Base-by-base conservation (phyloP, 2,797 vertebrate species). In the Muscicapa comitata region DNA sequence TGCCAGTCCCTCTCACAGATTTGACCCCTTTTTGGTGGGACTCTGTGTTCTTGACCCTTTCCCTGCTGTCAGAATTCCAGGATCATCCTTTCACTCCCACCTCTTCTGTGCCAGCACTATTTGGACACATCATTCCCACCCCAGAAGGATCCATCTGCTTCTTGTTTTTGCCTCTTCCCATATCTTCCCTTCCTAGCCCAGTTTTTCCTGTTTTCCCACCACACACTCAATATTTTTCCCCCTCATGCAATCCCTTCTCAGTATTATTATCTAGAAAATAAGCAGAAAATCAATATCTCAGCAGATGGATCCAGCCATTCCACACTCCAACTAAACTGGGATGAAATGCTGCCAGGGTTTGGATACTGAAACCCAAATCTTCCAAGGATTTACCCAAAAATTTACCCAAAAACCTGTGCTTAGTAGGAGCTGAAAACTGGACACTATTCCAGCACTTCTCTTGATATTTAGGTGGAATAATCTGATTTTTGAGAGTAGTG, bases 101-200 rank as follows among this genome's bases (percentile, higher is more conserved):
- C 71, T 59, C 9, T 40, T 38, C 53, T 31, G 20, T 78, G 80
- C 70, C 93, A 92, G 84, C 62, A 9, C 33, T 68, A 4, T 94
- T 51, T 62, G 11, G 40, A 35, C 35, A 31, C 54, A 54, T 71
- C 48, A 67, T 87, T 91, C 71, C 74, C 11, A 1, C 26, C n/a
- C 62, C 48, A 72, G 40, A 28, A 55, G 48, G 58, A 54, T 72
- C 85, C 82, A 70, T 76, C 92, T 95, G 74, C 33, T 67, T 20
- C 7, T 79, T 38, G 35, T 82, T 72, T 58, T 63, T 78, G n/a
- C n/a, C 61, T 29, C 55, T 55, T 89, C 77, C 70, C n/a, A 0
- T 29, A 59, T 90, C 72, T 86, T 5, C n/a, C 38, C 13, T 51
- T 78, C 31, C 70, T 7, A 38, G 33, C 28, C 51, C 17, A 10